Conservation (phyloP, 2,797 vertebrate genomes). For the Arvicola amphibius region DNA sequence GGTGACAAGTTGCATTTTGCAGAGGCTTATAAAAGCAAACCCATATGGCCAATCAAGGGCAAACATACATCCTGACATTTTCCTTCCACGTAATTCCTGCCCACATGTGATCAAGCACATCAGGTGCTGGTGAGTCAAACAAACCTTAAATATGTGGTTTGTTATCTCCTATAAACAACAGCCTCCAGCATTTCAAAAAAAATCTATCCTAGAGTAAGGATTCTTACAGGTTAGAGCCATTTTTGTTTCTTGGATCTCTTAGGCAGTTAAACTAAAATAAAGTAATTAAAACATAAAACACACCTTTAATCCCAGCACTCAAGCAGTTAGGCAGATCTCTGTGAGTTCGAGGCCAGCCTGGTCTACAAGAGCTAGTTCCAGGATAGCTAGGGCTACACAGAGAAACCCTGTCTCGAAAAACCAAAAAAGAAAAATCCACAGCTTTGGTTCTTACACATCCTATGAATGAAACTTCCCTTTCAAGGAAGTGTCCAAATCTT, state of each 20-base stretch:
- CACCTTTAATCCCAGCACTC: too few species aligned
- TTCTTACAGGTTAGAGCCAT: background rate
- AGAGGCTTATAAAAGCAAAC: background rate
- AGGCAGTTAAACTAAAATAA: background rate
- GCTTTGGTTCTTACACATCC: background rate
- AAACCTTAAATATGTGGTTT: background rate
- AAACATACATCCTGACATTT: background rate
- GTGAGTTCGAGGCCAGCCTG: too few species aligned
- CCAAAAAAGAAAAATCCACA: background rate
- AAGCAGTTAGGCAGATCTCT: too few species aligned
- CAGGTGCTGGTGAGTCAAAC: background rate
- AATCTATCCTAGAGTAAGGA: background rate
- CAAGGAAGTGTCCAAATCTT: background rate
- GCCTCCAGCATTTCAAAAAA: background rate
- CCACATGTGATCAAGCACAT: background rate
- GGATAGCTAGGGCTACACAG: too few species aligned
- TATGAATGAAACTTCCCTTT: background rate
- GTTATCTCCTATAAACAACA: background rate
- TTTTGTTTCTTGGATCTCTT: background rate
- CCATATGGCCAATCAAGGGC: background rate
- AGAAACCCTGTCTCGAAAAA: too few species aligned
- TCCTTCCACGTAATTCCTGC: background rate
- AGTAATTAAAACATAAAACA: background rate
- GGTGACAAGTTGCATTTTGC: background rate
- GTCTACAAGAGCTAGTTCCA: too few species aligned